These are phyloP conservation scores for Molossus alvarezi DNA, from an alignment of 2,797 vertebrate species.

Conservation along the genomic window DNA sequence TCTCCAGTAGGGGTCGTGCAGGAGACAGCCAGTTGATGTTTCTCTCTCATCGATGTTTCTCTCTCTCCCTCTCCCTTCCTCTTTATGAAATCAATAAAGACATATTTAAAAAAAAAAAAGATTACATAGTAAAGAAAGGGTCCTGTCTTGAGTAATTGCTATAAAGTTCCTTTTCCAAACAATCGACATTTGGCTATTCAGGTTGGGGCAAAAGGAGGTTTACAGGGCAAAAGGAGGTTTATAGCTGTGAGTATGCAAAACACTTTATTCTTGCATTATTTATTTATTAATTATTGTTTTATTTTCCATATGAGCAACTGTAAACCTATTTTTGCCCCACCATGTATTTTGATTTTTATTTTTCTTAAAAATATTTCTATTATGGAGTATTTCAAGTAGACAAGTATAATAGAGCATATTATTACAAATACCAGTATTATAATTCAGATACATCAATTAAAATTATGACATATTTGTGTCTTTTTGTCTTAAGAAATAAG, in stretches of 20 bases:
- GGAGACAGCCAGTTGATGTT: no score
- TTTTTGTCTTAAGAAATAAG: slow-evolving; percentile 52
- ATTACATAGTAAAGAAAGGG: neutral
- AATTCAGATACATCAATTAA: neutral
- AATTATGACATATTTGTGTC: slow-evolving; percentile 1
- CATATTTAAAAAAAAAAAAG: neutral
- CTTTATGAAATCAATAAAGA: no score
- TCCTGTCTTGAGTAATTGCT: neutral
- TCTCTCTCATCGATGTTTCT: no score
- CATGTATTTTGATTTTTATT: slow-evolving; percentile 28
- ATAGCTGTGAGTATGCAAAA: neutral
- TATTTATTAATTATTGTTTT: slow-evolving; percentile 2
- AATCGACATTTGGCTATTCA: neutral
- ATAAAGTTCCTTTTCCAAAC: neutral
- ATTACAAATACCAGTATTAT: neutral
- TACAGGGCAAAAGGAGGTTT: neutral
- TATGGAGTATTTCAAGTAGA: slow-evolving; percentile 10
- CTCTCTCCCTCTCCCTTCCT: no score
- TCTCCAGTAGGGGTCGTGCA: no score
- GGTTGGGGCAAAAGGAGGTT: neutral
- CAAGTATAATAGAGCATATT: neutral
- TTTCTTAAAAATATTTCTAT: slow-evolving; percentile 55
- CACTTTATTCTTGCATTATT: neutral
- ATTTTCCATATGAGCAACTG: neutral
- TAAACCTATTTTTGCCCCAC: neutral